Conservation (phyloP, 1,140 invertebrate species). For the Dryas iulia region DNA sequence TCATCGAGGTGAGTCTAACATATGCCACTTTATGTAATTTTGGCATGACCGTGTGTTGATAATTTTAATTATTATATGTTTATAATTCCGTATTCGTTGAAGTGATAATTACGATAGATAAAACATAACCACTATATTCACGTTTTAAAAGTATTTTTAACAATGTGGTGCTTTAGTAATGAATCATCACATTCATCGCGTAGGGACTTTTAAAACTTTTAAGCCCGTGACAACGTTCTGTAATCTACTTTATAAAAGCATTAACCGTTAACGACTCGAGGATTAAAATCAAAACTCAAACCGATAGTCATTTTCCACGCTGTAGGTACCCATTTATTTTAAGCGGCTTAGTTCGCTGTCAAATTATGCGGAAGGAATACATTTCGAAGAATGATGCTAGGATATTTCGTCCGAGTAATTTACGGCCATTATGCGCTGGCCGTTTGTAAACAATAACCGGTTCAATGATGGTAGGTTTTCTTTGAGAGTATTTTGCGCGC, state of each 20-base stretch:
- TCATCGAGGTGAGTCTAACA: too few relatives aligned
- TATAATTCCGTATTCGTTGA: too few relatives aligned
- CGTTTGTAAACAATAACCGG: constrained; percentile 75
- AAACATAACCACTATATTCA: background rate
- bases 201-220: background rate
- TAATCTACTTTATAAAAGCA: constrained; percentile 1
- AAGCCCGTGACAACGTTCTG: background rate
- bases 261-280: background rate
- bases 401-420: constrained; percentile 62
- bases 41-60: too few relatives aligned
- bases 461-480: constrained; percentile 58
- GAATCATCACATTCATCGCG: background rate
- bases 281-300: constrained; percentile 12
- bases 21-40: too few relatives aligned
- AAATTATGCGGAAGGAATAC: constrained; percentile 52
- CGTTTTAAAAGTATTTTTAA: background rate
- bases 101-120: too few relatives aligned
- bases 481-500: constrained; percentile 65
- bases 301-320: background rate
- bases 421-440: constrained; percentile 58
- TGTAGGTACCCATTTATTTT: constrained; percentile 1
- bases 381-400: constrained; percentile 46
- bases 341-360: constrained; percentile 27
- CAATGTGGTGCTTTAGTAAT: background rate
- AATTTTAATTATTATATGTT: too few relatives aligned